Percentiles rank a stretch among this genome's conserved stretches.
These are phyloP conservation scores for Ictalurus punctatus DNA, from an alignment of 2,113 vertebrate species.

Conservation along the genomic window DNA sequence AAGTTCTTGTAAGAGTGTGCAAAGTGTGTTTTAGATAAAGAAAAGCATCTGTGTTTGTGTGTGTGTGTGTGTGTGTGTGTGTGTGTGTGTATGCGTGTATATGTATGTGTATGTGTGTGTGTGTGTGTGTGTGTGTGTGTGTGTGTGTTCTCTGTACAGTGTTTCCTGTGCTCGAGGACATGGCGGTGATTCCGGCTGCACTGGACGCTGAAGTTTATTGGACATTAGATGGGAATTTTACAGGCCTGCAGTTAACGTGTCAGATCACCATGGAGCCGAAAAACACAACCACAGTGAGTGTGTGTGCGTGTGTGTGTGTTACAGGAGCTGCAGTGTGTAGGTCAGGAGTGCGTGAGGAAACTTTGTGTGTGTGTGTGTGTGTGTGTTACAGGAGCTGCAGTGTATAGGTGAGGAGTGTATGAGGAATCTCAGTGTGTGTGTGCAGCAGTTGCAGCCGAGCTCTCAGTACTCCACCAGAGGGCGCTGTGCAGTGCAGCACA, in stretches of 20 bases:
- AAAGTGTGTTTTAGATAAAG: neutral
- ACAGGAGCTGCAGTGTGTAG: no score
- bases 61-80: neutral
- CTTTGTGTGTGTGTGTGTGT: conserved; percentile 13
- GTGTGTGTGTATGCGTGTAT: neutral
- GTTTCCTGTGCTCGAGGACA: conserved; percentile 50
- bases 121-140: conserved; percentile 3
- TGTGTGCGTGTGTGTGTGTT: no score
- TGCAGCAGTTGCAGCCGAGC: conserved; percentile 59
- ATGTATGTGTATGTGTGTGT: neutral
- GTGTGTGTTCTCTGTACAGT: conserved; percentile 53
- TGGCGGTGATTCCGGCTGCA: conserved; percentile 34
- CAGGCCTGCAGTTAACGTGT: conserved; percentile 52
- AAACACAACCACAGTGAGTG: no score
- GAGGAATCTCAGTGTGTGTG: conserved; percentile 24
- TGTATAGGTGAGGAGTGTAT: conserved; percentile 11
- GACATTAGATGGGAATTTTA: conserved; percentile 52
- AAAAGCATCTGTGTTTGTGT: neutral
- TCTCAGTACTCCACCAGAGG: conserved; percentile 52
- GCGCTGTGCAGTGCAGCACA: conserved; percentile 55
- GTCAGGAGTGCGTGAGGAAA: no score
- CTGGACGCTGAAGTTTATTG: conserved; percentile 54
- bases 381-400: conserved; percentile 50
- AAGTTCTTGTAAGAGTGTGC: neutral
- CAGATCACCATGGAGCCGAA: conserved; percentile 47